These are phyloP conservation scores for Tichodroma muraria DNA, from an alignment of 2,113 vertebrate genomes.

Conservation along the genomic window DNA sequence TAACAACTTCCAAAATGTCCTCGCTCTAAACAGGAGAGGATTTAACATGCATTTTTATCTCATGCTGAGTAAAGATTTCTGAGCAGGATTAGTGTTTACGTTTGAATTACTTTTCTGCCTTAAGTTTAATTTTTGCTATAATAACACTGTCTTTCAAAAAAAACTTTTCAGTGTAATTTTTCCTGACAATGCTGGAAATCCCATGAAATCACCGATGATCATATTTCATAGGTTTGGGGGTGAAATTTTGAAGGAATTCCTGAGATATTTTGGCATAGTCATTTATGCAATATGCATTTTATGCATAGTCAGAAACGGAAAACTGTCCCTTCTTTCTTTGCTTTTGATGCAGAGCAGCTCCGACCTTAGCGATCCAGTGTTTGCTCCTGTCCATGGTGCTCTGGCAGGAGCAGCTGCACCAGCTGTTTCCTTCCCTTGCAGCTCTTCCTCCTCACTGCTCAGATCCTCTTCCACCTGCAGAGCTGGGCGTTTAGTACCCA, in stretches of 20 bases:
- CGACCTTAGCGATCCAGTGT: neutral
- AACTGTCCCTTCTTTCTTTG: neutral
- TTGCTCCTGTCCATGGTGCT: neutral
- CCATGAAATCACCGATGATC: neutral
- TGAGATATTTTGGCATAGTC: neutral
- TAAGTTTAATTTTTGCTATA: neutral
- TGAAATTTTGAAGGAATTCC: neutral
- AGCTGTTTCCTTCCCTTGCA: neutral
- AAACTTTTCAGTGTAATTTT: neutral
- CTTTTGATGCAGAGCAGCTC: neutral
- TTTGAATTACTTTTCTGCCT: neutral
- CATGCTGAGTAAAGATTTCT: neutral
- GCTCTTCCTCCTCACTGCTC: neutral
- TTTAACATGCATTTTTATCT: neutral
- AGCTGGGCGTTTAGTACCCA: neutral
- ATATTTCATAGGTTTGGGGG: neutral
- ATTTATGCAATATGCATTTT: no score
- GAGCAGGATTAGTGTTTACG: neutral
- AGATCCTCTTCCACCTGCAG: neutral
- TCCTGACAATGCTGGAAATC: neutral
- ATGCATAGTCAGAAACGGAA: neutral
- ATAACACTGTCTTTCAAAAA: neutral
- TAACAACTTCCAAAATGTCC: neutral
- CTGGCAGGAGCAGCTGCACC: neutral
- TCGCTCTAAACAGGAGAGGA: neutral